phyloP scores from a whole-genome alignment of 2,888 invertebrate species.

The Bhutanitis thaidina region DNA sequence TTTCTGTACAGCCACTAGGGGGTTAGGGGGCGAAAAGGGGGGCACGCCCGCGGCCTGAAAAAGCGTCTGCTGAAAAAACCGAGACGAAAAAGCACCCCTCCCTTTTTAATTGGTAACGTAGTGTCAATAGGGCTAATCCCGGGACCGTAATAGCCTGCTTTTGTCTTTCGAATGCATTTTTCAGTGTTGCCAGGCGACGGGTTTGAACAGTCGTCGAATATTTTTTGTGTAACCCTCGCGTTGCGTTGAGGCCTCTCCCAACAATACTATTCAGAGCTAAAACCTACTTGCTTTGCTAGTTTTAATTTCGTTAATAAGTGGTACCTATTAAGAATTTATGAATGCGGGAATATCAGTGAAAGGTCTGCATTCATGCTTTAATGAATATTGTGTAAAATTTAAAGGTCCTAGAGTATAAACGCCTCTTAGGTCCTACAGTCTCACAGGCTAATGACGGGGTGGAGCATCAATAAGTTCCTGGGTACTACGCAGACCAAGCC shows the following conservation, averaged over 20 bases:
- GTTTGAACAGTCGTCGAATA: constrained; percentile 31
- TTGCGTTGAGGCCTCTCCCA: constrained; percentile 14
- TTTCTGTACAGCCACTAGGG: constrained; percentile 73
- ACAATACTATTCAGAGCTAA: constrained; percentile 13
- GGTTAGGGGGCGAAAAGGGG: constrained; percentile 38
- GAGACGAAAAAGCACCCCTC: constrained; percentile 79
- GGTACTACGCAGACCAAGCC: no score
- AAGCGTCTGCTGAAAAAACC: constrained; percentile 79
- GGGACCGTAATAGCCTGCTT: constrained; percentile 71
- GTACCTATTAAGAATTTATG: constrained; percentile 11
- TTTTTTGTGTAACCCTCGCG: constrained; percentile 26
- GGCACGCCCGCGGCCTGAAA: constrained; percentile 75
- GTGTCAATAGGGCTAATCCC: constrained; percentile 80
- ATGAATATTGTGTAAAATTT: constrained; percentile 3
- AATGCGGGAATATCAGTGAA: constrained; percentile 7
- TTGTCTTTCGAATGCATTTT: constrained; percentile 75
- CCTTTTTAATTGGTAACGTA: constrained; percentile 80
- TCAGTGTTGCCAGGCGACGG: constrained; percentile 63
- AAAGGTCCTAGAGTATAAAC: no score
- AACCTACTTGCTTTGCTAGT: constrained; percentile 14
- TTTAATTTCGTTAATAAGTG: constrained; percentile 18
- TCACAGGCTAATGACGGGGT: no score
- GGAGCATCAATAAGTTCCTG: no score
- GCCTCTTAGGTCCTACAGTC: no score
- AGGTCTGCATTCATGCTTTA: neutral